Evolutionary conservation across 2,888 invertebrate species (phyloP).

Genomic region (Seira ritae): DNA sequence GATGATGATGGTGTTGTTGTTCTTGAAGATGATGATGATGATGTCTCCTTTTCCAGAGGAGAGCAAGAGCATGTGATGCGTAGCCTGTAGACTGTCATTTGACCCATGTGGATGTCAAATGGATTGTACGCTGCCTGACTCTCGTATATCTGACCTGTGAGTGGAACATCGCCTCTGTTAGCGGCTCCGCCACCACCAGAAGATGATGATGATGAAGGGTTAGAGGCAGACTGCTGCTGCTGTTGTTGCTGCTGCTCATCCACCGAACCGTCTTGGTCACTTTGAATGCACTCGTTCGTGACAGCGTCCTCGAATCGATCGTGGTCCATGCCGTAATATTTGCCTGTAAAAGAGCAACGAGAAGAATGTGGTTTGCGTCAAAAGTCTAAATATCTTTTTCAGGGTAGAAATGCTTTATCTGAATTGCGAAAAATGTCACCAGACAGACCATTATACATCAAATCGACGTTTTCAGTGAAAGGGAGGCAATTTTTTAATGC

Average conservation of each 20-base stretch:
- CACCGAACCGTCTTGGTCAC: conserved; percentile 70
- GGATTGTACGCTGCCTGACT: conserved; percentile 71
- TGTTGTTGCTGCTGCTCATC: conserved; percentile 39
- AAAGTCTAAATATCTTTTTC: too few relatives aligned
- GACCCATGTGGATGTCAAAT: conserved; percentile 79
- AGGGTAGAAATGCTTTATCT: too few relatives aligned
- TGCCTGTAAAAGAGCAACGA: conserved; percentile 74
- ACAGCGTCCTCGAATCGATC: conserved; percentile 76
- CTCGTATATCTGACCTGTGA: conserved; percentile 73
- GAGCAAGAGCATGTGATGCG: conserved; percentile 80
- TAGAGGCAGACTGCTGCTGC: conserved; percentile 21
- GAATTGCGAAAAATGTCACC: too few relatives aligned
- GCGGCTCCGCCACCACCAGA: conserved; percentile 13
- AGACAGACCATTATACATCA: too few relatives aligned
- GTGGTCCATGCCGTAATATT: conserved; percentile 77
- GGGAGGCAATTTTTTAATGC: not conserved
- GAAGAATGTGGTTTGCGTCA: not conserved
- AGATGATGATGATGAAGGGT: conserved; percentile 41
- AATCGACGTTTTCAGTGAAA: not conserved
- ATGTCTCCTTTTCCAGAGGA: not conserved
- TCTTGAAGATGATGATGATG: not conserved
- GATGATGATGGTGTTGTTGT: not conserved
- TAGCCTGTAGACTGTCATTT: conserved; percentile 83
- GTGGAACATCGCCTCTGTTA: conserved; percentile 27
- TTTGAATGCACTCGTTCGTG: conserved; percentile 76